Conservation (phyloP, 2,113 vertebrate species). For the Poeciliopsis retropinna region DNA sequence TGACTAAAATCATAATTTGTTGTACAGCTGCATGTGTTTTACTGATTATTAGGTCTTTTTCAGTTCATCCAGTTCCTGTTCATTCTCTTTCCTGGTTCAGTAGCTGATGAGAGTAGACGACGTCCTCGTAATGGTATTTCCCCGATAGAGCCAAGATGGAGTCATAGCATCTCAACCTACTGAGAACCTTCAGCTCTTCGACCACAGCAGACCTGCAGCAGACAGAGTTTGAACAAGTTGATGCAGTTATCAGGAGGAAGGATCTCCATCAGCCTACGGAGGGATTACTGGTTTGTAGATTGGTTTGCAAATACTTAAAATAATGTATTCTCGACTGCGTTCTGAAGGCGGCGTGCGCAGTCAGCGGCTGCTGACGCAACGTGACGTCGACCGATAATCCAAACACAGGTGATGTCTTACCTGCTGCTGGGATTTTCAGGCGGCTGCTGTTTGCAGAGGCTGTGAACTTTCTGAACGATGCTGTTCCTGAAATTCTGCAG, state of each 20-base stretch:
- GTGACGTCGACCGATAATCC: too few species aligned
- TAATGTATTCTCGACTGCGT: too few species aligned
- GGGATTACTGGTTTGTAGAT: too few species aligned
- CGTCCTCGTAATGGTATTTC: constrained; percentile 82
- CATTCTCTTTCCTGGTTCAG: constrained; percentile 58
- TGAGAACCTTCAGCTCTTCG: constrained; percentile 83
- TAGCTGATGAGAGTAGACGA: constrained; percentile 73
- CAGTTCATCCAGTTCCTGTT: neutral
- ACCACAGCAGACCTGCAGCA: constrained; percentile 81
- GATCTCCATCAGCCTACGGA: too few species aligned
- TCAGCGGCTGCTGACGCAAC: too few species aligned
- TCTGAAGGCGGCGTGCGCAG: too few species aligned
- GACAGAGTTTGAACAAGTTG: neutral
- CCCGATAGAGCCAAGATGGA: constrained; percentile 81
- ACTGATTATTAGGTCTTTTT: neutral
- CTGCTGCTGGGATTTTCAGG: constrained; percentile 56
- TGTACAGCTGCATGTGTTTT: neutral
- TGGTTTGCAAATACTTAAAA: too few species aligned
- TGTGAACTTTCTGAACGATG: constrained; percentile 79
- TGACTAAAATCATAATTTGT: neutral
- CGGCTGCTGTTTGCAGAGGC: constrained; percentile 73
- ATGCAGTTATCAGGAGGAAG: neutral
- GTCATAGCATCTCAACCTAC: constrained; percentile 83
- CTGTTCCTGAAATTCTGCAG: constrained; percentile 86
- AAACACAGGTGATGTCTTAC: constrained; percentile 40